Percentiles rank a stretch among this genome's conserved stretches.
These are phyloP conservation scores for Otolemur garnettii DNA, from an alignment of 2,113 vertebrate genomes.

Conservation along the genomic window DNA sequence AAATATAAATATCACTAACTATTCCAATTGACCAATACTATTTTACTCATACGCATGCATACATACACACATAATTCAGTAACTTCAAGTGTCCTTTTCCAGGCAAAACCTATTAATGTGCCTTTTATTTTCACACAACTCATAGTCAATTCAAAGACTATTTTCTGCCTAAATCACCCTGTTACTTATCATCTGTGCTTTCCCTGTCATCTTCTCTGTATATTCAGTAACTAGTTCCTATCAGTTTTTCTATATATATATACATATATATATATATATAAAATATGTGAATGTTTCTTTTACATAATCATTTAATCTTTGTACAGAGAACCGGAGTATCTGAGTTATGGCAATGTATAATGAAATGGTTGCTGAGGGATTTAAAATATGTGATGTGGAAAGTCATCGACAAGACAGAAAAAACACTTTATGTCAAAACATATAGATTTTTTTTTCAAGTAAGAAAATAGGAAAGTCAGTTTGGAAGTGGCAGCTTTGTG, in stretches of 20 bases:
- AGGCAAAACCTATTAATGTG: background rate
- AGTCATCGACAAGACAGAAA: constrained; percentile 34
- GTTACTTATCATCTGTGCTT: background rate
- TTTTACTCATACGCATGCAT: background rate
- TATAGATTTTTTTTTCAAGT: background rate
- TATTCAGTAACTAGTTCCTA: background rate
- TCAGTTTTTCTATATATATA: background rate
- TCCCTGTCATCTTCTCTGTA: background rate
- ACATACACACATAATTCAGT: background rate
- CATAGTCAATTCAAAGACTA: background rate
- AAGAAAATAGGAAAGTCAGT: background rate
- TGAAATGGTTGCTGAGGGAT: constrained; percentile 13
- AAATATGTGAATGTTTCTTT: background rate
- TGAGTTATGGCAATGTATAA: constrained; percentile 9
- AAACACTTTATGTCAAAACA: constrained; percentile 21
- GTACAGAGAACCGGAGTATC: background rate
- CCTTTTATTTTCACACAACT: too few relatives aligned
- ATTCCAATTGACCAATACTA: constrained; percentile 5
- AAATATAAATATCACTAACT: background rate
- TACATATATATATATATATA: background rate
- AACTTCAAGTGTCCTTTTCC: background rate
- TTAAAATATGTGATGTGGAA: constrained; percentile 49
- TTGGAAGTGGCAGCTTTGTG: constrained; percentile 37
- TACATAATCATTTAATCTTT: background rate
- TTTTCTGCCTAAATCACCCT: background rate